Evolutionary conservation across 2,113 vertebrate genomes (phyloP).

Genomic region (Archilochus colubris): DNA sequence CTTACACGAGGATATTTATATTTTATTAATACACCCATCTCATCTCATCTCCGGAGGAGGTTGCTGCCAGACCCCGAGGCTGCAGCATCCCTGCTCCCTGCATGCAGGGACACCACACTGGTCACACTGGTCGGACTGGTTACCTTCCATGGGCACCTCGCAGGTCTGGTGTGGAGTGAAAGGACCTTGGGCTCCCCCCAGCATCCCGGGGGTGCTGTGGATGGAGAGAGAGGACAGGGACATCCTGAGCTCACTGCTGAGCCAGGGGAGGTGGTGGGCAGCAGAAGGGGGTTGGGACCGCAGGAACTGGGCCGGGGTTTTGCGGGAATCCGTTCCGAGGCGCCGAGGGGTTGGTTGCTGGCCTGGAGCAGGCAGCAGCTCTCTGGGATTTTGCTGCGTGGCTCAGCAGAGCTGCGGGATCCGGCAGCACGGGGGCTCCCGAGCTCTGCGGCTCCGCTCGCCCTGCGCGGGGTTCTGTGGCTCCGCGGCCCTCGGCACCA

Average conservation of each 20-base stretch:
- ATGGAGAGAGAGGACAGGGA: neutral
- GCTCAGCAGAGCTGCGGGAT: neutral
- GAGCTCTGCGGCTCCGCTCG: neutral
- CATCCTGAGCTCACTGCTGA: neutral
- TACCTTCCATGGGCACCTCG: neutral
- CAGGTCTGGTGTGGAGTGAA: neutral
- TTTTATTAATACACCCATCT: accelerated
- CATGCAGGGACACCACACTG: accelerated
- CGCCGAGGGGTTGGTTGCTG: neutral
- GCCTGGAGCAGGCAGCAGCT: neutral
- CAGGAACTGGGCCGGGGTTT: neutral
- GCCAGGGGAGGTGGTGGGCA: neutral
- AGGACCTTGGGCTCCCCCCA: neutral
- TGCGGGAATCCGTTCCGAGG: neutral
- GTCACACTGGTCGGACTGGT: neutral
- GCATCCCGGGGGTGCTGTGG: neutral
- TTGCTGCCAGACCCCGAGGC: too few species aligned
- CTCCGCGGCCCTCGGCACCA: too few species aligned
- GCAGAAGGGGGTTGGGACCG: neutral
- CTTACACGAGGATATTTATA: accelerated
- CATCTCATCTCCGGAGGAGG: accelerated
- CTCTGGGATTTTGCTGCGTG: neutral
- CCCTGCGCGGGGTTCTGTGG: accelerated
- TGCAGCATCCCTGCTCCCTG: neutral
- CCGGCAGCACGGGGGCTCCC: neutral